Conservation (phyloP, 2,113 vertebrate species). For the Odocoileus virginianus region DNA sequence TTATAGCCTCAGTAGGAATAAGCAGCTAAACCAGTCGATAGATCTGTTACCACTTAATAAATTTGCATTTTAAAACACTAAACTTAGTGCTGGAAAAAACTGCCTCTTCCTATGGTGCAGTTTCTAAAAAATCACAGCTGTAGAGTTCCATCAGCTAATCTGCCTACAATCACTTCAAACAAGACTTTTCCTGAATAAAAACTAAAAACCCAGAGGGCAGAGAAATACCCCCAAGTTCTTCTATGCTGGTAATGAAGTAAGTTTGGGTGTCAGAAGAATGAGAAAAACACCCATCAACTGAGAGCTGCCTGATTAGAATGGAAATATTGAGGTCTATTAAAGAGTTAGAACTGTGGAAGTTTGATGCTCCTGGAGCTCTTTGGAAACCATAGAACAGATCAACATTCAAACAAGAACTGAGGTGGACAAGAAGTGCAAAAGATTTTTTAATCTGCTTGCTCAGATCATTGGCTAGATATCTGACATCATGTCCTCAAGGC, state of each 20-base stretch:
- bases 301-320: not conserved
- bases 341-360: not conserved
- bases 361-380: not conserved
- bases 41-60: constrained; percentile 57
- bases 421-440: not conserved
- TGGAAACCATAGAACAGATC: not conserved
- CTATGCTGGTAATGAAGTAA: not conserved
- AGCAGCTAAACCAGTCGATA: constrained; percentile 46
- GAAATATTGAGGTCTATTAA: not conserved
- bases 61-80: constrained; percentile 65
- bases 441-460: not conserved
- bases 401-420: not conserved
- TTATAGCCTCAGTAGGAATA: constrained; percentile 39
- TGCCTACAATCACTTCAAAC: constrained; percentile 25
- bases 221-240: not conserved
- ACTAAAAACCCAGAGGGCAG: not conserved
- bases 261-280: not conserved
- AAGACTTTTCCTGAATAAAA: constrained; percentile 49
- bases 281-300: not conserved
- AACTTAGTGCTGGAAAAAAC: constrained; percentile 31
- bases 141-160: constrained; percentile 46
- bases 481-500: not conserved
- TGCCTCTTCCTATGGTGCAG: not conserved
- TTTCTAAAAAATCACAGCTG: constrained; percentile 39
- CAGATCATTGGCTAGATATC: not conserved